These are phyloP conservation scores for Phocides pigmalion DNA, from an alignment of 1,140 invertebrate species.

Conservation along the genomic window DNA sequence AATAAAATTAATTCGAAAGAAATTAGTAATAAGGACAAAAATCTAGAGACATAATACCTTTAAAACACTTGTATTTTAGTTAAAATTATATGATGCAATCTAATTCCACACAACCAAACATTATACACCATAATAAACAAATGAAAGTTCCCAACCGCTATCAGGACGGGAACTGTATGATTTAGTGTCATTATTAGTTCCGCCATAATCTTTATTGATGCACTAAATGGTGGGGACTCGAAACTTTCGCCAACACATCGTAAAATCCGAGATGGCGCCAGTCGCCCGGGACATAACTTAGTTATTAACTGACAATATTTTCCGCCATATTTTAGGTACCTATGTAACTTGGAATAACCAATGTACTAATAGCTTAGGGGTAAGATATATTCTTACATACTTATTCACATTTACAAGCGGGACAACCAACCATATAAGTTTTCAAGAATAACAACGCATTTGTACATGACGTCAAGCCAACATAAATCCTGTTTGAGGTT, in stretches of 20 bases:
- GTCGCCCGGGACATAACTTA: not conserved
- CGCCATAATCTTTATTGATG: slow-evolving; percentile 33
- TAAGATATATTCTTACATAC: too few species aligned
- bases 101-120: slow-evolving; percentile 1
- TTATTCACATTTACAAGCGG: too few species aligned
- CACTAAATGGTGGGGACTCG: slow-evolving; percentile 23
- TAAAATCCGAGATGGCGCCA: slow-evolving; percentile 26
- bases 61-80: too few species aligned
- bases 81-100: not conserved
- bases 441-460: too few species aligned
- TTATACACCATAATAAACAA: slow-evolving; percentile 28
- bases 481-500: too few species aligned
- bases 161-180: slow-evolving; percentile 6
- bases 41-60: too few species aligned
- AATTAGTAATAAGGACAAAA: too few species aligned
- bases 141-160: not conserved
- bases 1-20: too few species aligned
- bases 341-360: too few species aligned
- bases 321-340: not conserved
- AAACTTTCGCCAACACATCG: slow-evolving; percentile 25
- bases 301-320: slow-evolving; percentile 5
- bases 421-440: too few species aligned
- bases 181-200: slow-evolving; percentile 27
- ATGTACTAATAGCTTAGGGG: too few species aligned
- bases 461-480: too few species aligned